Evolutionary conservation across 2,113 vertebrate species (phyloP).

Genomic region (Nothocercus nigrocapillus): DNA sequence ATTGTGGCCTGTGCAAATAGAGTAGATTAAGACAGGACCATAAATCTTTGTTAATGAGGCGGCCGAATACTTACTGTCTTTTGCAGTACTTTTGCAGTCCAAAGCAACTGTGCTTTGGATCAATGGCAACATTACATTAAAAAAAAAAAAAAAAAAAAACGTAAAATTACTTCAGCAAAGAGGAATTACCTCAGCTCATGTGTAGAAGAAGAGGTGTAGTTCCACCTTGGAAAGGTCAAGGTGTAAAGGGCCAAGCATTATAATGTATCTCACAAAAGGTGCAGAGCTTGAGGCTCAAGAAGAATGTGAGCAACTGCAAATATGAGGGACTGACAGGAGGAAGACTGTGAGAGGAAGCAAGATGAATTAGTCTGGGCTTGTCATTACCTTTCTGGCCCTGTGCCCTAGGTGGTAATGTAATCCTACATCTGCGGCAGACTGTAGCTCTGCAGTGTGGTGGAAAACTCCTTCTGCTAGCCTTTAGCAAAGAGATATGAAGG

Average conservation of each 20-base stretch:
- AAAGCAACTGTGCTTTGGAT: not conserved
- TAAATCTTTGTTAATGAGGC: not conserved
- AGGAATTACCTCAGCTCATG: not conserved
- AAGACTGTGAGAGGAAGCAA: not conserved
- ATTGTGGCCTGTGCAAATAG: not conserved
- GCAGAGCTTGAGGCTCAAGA: not conserved
- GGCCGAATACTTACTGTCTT: not conserved
- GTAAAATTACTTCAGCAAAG: not conserved
- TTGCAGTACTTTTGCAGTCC: no score
- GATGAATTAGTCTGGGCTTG: not conserved
- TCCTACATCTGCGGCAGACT: not conserved
- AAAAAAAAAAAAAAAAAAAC: not conserved
- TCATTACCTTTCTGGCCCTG: not conserved
- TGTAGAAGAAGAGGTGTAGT: not conserved
- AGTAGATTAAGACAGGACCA: not conserved
- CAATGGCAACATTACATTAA: not conserved
- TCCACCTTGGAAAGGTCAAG: not conserved
- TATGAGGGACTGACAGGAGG: not conserved
- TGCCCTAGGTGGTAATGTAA: not conserved
- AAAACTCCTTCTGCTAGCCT: not conserved
- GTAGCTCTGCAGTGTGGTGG: not conserved
- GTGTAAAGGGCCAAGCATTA: not conserved
- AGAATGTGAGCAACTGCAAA: not conserved
- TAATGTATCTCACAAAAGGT: not conserved
- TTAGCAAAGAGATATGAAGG: not conserved